Conservation (phyloP, 23 tunicate species). For the Diplosoma virens region DNA sequence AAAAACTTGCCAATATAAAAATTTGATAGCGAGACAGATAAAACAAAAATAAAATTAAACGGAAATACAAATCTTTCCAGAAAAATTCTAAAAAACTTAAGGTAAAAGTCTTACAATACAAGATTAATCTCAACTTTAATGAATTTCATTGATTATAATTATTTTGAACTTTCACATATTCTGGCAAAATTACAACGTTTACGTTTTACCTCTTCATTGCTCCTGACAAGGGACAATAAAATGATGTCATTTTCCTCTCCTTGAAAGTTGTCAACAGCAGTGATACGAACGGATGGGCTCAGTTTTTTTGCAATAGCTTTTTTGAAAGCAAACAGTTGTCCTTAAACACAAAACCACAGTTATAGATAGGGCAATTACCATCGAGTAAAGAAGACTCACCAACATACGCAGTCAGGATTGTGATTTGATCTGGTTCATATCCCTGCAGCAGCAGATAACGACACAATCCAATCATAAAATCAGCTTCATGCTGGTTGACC, state of each 20-base stretch:
- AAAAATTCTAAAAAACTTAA: no score
- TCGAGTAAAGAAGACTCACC: background rate
- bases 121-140: background rate
- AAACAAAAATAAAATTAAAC: no score
- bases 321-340: slow-evolving; percentile 8
- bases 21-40: no score
- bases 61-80: no score
- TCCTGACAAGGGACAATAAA: slow-evolving; percentile 50
- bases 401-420: slow-evolving; percentile 76
- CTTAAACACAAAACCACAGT: background rate
- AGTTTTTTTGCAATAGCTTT: background rate
- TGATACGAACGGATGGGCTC: slow-evolving; percentile 13
- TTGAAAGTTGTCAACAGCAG: slow-evolving; percentile 59
- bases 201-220: slow-evolving; percentile 46
- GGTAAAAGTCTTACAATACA: no score
- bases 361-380: background rate
- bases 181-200: no score
- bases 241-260: slow-evolving; percentile 77
- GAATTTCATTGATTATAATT: no score
- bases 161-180: no score
- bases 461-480: slow-evolving; percentile 54
- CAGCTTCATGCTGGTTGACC: slow-evolving; percentile 78
- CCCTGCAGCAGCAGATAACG: slow-evolving; percentile 66
- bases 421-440: slow-evolving; percentile 65
- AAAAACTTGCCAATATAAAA: no score